Percentiles rank a stretch among this genome's conserved stretches.
Conservation (phyloP, 2,113 vertebrate genomes). For the Myrmophylax atrothorax region DNA sequence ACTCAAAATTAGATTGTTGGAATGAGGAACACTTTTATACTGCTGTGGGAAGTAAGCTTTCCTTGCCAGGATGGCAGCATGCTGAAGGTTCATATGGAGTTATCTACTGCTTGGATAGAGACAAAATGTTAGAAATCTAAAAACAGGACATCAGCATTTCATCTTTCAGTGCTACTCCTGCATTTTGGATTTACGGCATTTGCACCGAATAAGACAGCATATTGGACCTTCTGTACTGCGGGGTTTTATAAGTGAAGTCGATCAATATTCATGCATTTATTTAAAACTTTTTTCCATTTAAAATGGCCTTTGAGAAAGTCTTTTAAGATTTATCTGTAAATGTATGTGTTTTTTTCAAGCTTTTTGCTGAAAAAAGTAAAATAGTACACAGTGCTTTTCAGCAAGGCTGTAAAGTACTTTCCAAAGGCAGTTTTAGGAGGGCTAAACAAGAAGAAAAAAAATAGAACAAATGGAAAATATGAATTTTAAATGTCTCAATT, state of each 20-base stretch:
- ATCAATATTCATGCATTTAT: not conserved
- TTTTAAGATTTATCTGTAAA: not conserved
- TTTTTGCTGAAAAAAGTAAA: not conserved
- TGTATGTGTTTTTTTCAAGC: not conserved
- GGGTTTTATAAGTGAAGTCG: not conserved
- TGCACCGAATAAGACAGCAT: not conserved
- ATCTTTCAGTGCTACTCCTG: not conserved
- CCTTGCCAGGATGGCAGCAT: not conserved
- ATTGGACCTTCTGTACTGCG: not conserved
- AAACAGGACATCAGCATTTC: not conserved
- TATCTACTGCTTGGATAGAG: not conserved
- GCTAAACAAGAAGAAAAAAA: not conserved
- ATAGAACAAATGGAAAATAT: not conserved
- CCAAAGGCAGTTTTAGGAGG: not conserved
- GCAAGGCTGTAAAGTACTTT: not conserved
- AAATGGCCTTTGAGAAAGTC: not conserved
- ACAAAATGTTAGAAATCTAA: not conserved
- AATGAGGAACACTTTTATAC: not conserved
- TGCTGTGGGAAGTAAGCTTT: not conserved
- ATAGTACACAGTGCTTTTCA: not conserved
- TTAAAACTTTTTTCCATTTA: not conserved
- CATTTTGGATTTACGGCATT: not conserved
- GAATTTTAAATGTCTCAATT: not conserved
- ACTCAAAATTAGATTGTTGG: not conserved
- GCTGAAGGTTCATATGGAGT: accelerated